Conservation (phyloP, 2,113 vertebrate species). For the Oreocharis arfaki region DNA sequence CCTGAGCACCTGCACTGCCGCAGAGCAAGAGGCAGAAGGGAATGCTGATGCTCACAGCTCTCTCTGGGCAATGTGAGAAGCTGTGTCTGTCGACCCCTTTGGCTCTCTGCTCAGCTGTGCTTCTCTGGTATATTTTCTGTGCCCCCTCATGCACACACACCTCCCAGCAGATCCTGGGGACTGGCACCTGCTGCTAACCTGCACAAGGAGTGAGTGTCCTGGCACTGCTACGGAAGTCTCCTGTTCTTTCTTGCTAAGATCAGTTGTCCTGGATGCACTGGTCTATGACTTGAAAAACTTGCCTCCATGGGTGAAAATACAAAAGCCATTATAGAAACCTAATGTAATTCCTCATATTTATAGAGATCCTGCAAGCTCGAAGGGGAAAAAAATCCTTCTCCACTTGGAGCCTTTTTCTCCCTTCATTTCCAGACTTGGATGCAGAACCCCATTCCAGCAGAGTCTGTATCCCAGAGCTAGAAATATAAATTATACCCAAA, state of each 20-base stretch:
- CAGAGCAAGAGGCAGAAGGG: background rate
- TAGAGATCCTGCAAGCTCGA: background rate
- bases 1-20: background rate
- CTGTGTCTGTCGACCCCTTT: accelerated
- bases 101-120: background rate
- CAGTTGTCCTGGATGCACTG: background rate
- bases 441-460: background rate
- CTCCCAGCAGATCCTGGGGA: background rate
- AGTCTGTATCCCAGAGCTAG: background rate
- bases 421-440: background rate
- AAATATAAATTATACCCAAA: background rate
- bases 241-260: background rate
- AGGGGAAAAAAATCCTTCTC: background rate
- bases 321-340: background rate
- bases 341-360: background rate
- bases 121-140: background rate
- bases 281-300: background rate
- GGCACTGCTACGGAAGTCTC: accelerated
- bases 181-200: background rate
- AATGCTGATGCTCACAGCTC: accelerated
- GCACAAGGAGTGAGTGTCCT: background rate
- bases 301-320: background rate
- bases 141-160: background rate
- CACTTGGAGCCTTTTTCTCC: background rate
- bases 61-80: background rate